Base-by-base conservation (phyloP, 2,888 invertebrate genomes). In the Asteroscopus sphinx region DNA sequence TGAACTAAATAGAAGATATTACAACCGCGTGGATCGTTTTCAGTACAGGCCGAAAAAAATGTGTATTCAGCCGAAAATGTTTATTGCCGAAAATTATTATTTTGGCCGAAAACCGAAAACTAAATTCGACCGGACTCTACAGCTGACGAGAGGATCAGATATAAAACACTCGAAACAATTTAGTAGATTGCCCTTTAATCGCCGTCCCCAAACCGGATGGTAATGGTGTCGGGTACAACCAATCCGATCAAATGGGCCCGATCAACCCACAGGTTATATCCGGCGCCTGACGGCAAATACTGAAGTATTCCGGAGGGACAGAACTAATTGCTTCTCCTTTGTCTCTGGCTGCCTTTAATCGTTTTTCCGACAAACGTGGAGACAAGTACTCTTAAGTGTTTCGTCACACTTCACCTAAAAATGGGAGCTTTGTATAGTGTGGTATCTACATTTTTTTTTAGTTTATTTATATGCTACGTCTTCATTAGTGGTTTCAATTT, bases 161-260 rank as follows among this genome's bases (percentile, higher is more conserved):
- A 55, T 55, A 30, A 48, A 36, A 40, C 21, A 30, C 46, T 60
- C 21, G 8, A 35, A 47, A 49, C 54, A 66, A 66, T 55, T 68
- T 26, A 42, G 40, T 30, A 6, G 35, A 67, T 67, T 36, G 30
- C 28, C 40, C 44, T 55, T 40, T 60, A 45, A 59, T 49, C 42
- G 54, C 37, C 35, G 11, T 25, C 35, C 11, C 5, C 5, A 13
- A 26, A 8, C 9, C 8, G 33, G 48, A 35, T 32, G 33, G 48
- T 37, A 49, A 67, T 55, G 44, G 46, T 5, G 32, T 44, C 16
- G 47, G 32, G 33, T 36, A 40, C 53, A 4, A 33, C 11, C n/a
- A 44, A 40, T 48, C 36, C 26, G 9, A 47, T 28, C 16, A 13
- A 39, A 48, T 49, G 9, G 13, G 44, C 51, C 8, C 55, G 28